A percentile compares a stretch with the other conserved stretches of the same genome.
These are phyloP conservation scores for Chionomys nivalis DNA, from an alignment of 2,113 vertebrate species.

Conservation along the genomic window DNA sequence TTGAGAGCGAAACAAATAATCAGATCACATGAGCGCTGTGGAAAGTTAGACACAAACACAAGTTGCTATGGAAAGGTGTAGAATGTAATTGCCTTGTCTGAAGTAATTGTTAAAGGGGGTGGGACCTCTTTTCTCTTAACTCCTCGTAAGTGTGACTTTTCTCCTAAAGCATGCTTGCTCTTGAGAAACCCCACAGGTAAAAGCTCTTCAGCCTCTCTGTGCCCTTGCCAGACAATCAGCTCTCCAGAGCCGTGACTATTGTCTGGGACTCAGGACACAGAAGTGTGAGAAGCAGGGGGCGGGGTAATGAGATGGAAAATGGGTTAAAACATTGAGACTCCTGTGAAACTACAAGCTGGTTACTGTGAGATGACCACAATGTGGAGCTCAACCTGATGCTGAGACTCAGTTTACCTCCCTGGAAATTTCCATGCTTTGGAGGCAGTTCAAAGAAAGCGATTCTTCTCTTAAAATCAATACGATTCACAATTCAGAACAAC, in stretches of 20 bases:
- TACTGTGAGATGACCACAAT: background rate
- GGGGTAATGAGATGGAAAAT: background rate
- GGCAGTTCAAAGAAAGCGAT: background rate
- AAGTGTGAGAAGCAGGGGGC: background rate
- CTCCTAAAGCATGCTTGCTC: slow-evolving; percentile 63
- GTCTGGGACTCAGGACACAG: background rate
- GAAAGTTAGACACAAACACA: slow-evolving; percentile 32
- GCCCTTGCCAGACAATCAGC: background rate
- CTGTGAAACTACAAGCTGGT: background rate
- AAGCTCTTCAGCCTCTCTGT: background rate
- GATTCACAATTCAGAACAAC: background rate
- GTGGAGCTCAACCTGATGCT: background rate
- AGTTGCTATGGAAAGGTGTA: slow-evolving; percentile 7
- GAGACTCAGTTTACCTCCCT: background rate
- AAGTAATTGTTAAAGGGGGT: background rate
- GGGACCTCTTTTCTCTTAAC: background rate
- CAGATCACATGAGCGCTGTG: background rate
- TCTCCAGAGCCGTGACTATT: background rate
- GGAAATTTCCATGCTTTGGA: background rate
- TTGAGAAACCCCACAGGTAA: slow-evolving; percentile 24
- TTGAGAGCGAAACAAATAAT: background rate
- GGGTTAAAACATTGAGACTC: background rate
- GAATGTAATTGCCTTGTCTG: background rate
- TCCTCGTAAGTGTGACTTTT: slow-evolving; percentile 5
- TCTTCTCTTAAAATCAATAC: background rate